Evolutionary conservation across 2,113 vertebrate species (phyloP).

Genomic region (Atlantisia rogersi): DNA sequence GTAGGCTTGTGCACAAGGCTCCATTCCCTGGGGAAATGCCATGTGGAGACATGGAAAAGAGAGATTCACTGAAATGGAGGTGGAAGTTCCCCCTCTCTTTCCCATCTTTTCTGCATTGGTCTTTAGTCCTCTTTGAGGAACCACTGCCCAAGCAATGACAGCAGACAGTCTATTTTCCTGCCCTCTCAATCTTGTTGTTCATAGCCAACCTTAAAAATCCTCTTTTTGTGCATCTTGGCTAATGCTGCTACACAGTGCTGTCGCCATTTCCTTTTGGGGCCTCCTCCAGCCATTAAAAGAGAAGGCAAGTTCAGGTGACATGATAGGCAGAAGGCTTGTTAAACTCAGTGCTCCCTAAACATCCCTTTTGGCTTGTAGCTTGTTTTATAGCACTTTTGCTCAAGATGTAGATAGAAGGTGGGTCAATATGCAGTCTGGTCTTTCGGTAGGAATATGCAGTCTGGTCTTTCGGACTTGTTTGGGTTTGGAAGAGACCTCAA

Average conservation of each 20-base stretch:
- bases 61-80: not conserved
- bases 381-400: not conserved
- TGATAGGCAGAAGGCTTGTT: not conserved
- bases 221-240: not conserved
- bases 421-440: not conserved
- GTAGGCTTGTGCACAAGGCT: not conserved
- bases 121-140: not conserved
- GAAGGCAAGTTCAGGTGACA: not conserved
- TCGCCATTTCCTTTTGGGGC: not conserved
- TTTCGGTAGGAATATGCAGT: not conserved
- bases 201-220: not conserved
- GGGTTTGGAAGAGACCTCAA: no score
- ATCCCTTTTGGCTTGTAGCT: not conserved
- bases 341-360: not conserved
- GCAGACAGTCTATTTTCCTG: not conserved
- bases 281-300: not conserved
- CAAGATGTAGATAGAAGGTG: not conserved
- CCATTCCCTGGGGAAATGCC: not conserved
- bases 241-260: no score
- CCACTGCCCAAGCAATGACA: not conserved
- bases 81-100: not conserved
- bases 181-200: not conserved
- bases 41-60: rapidly evolving
- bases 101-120: not conserved
- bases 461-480: not conserved